Conservation (phyloP, 2,113 vertebrate species). For the Vanacampus margaritifer region DNA sequence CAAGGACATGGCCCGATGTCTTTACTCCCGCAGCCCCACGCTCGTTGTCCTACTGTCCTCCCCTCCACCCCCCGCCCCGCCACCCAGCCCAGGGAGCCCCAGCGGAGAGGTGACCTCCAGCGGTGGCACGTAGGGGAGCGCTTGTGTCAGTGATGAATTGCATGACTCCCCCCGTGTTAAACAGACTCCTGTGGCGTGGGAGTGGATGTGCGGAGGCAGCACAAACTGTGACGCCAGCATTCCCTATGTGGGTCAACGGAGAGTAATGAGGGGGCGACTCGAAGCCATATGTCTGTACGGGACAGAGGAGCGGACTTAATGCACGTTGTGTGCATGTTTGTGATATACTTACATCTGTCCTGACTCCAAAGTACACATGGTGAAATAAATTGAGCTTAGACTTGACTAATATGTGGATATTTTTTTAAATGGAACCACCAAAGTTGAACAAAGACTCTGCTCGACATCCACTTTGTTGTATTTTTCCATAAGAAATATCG, state of each 20-base stretch:
- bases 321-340: background rate
- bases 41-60: slow-evolving; percentile 32
- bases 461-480: background rate
- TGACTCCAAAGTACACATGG: background rate
- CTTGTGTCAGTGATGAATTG: slow-evolving; percentile 66
- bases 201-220: slow-evolving; percentile 43
- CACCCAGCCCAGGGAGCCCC: slow-evolving; percentile 37
- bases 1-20: slow-evolving; percentile 33
- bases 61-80: slow-evolving; percentile 25
- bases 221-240: slow-evolving; percentile 36
- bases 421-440: background rate
- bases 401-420: background rate
- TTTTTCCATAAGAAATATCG: background rate
- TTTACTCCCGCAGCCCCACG: slow-evolving; percentile 9
- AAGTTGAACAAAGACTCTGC: background rate
- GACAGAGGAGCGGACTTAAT: slow-evolving; percentile 4
- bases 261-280: slow-evolving; percentile 55
- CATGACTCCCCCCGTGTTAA: slow-evolving; percentile 33
- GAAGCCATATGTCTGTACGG: slow-evolving; percentile 39
- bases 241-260: slow-evolving; percentile 47
- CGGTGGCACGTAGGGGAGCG: slow-evolving; percentile 31
- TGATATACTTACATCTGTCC: slow-evolving; percentile 12
- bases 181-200: slow-evolving; percentile 38
- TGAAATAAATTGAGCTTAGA: background rate
- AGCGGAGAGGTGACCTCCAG: slow-evolving; percentile 53